phyloP scores from a whole-genome alignment of 1,140 invertebrate genomes.

The Neodiprion lecontei region DNA sequence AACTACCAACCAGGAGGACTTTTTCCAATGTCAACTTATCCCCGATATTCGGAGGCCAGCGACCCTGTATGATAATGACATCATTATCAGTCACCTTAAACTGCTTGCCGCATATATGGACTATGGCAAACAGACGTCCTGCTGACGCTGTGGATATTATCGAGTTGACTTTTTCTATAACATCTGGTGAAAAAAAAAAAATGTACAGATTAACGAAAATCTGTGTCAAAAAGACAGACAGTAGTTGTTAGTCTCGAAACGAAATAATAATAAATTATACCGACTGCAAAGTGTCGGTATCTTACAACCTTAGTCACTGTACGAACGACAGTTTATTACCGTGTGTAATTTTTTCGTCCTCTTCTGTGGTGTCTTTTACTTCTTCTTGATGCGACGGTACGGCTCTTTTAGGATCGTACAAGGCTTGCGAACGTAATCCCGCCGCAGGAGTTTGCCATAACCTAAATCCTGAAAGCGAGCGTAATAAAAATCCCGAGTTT shows the following conservation, averaged over 20 bases:
- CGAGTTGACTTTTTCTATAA: constrained; percentile 66
- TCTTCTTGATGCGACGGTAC: constrained; percentile 32
- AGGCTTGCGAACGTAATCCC: constrained; percentile 25
- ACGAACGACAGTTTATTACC: constrained; percentile 27
- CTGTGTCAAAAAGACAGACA: not conserved
- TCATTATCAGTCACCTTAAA: constrained; percentile 89
- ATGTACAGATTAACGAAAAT: constrained; percentile 4
- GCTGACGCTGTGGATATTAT: constrained; percentile 63
- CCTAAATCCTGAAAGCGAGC: constrained; percentile 2
- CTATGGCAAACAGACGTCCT: constrained; percentile 85
- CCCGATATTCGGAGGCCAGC: constrained; percentile 84
- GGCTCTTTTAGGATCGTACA: constrained; percentile 41
- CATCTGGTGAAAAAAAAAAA: constrained; percentile 41
- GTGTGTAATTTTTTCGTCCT: constrained; percentile 40
- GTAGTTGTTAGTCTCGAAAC: not conserved
- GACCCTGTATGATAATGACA: constrained; percentile 81
- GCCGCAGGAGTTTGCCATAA: constrained; percentile 7
- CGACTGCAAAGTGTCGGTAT: not conserved
- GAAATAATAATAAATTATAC: not conserved
- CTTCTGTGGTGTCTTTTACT: constrained; percentile 35
- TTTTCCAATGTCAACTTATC: constrained; percentile 88
- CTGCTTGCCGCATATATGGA: constrained; percentile 84
- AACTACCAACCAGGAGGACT: constrained; percentile 82
- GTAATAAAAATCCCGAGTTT: not conserved
- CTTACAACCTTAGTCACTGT: not conserved